Evolutionary conservation across 2,888 invertebrate genomes (phyloP).

Genomic region (Mesoligia furuncula): DNA sequence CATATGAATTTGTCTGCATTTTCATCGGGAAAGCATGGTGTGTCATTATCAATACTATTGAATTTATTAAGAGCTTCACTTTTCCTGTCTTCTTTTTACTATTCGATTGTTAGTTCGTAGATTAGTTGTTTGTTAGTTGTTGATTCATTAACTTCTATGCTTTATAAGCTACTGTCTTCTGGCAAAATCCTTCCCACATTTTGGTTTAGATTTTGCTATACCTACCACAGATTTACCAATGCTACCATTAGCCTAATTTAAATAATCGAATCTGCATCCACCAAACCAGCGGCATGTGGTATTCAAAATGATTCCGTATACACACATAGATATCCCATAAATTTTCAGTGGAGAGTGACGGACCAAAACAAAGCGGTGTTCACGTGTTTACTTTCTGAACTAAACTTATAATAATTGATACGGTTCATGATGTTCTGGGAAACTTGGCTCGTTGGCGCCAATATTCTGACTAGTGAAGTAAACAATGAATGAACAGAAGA

Average conservation of each 20-base stretch:
- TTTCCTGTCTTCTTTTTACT: neutral
- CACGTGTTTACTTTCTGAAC: slow-evolving; percentile 62
- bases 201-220: neutral
- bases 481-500: slow-evolving; percentile 68
- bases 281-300: slow-evolving; percentile 20
- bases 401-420: slow-evolving; percentile 69
- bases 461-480: slow-evolving; percentile 69
- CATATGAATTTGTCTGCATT: slow-evolving; percentile 4
- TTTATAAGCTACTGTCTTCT: neutral
- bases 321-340: slow-evolving; percentile 44
- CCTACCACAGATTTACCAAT: slow-evolving; percentile 25
- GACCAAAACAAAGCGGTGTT: slow-evolving; percentile 61
- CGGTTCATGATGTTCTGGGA: slow-evolving; percentile 68
- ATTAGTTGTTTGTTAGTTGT: neutral
- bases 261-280: slow-evolving; percentile 28
- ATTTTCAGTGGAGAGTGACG: slow-evolving; percentile 51
- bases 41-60: neutral
- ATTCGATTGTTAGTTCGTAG: no score
- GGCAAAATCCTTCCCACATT: neutral
- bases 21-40: neutral
- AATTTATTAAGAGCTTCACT: neutral
- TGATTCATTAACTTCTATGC: neutral
- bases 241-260: slow-evolving; percentile 33
- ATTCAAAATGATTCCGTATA: slow-evolving; percentile 46
- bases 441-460: slow-evolving; percentile 71